Evolutionary conservation across 1,140 invertebrate species (phyloP).

Genomic region (Drosophila repletoides): DNA sequence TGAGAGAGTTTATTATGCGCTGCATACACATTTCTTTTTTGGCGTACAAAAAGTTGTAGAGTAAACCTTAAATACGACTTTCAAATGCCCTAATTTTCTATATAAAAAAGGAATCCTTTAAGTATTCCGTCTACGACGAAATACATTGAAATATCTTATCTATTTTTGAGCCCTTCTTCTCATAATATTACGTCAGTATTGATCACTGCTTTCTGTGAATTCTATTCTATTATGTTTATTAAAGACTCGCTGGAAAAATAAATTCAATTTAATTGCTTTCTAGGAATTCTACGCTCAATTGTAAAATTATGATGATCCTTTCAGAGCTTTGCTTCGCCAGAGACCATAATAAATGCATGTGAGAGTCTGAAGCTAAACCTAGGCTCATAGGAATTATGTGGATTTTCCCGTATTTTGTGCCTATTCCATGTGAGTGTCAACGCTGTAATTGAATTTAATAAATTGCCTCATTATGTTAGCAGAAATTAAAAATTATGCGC

Average conservation of each 20-base stretch:
- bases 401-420: no score
- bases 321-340: background rate
- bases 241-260: no score
- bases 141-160: no score
- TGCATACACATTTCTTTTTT: background rate
- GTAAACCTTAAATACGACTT: background rate
- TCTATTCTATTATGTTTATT: no score
- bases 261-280: no score
- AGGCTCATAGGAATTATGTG: background rate
- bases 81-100: background rate
- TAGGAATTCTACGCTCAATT: no score
- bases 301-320: no score
- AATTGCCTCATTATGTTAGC: constrained; percentile 74
- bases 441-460: constrained; percentile 79
- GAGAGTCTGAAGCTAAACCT: background rate
- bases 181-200: no score
- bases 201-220: no score
- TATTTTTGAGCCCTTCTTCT: no score
- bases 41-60: background rate
- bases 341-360: background rate
- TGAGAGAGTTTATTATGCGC: constrained; percentile 8
- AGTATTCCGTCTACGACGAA: no score
- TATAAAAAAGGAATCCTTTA: no score
- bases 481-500: constrained; percentile 71
- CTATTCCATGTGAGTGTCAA: constrained; percentile 51